Evolutionary conservation across 2,888 invertebrate species (phyloP), one percentile per base, ranked within the genome.

Genomic region (Harpagoxenus sublaevis): DNA sequence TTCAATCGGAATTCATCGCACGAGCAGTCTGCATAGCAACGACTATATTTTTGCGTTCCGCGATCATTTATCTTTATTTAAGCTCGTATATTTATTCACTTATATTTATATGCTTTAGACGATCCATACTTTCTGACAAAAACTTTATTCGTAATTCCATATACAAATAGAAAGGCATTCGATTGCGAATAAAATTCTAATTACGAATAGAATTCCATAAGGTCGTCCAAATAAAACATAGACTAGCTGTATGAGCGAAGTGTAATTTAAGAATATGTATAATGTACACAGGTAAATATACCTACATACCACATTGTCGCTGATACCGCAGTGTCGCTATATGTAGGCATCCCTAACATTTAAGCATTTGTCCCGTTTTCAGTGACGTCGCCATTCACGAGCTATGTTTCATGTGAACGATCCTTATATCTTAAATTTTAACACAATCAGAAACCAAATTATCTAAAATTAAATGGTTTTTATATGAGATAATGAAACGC

Each of bases 11-110:
- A 31, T 60, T 60, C 60, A 60, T 60, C 31, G 18, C 60, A 60
- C 60, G 60, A 60, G 60, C 31, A 60, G 60, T 31, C 31, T 15
- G 60, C 60, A 15, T 60, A 60, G 60, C 18, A 60, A 60, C 60
- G 60, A 35, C 28, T 62, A 62, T 18, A 35, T 35, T 62, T 62
- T 9, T 31, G 18, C 28, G 35, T n/a, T 35, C 35, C 35, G 28
- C 18, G 9, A 8, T 62, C 35, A 62, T 62, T 62, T 62, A 62
- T 62, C 18, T 62, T 35, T 18, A 35, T 62, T 62, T 35, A 62
- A 62, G 18, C 18, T 35, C 18, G 35, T 35, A 18, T 35, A 62
- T 62, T 62, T 35, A 62, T 35, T 35, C 35, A 18, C 8, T 62
- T 62, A 62, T 62, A 62, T 55, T 55, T 55, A 28, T 18, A 6